Evolutionary conservation across 2,888 invertebrate genomes (phyloP).

Genomic region (Alsophila aescularia): DNA sequence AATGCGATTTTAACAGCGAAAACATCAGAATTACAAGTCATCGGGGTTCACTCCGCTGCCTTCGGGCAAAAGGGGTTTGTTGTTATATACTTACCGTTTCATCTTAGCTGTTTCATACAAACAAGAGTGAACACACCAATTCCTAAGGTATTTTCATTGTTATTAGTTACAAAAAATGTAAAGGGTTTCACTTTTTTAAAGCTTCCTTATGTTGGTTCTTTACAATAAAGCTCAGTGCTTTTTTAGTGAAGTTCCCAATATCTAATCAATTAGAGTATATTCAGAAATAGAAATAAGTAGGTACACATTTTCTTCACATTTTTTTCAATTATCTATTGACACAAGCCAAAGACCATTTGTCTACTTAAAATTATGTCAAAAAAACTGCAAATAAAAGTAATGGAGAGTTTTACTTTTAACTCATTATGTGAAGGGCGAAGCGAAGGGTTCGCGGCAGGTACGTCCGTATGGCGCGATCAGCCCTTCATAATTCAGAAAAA

Average conservation of each 20-base stretch:
- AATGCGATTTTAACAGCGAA: slow-evolving; percentile 83
- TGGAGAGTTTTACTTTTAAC: slow-evolving; percentile 66
- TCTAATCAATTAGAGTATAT: no score
- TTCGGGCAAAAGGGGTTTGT: slow-evolving; percentile 78
- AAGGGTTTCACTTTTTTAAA: slow-evolving; percentile 15
- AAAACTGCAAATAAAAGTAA: slow-evolving; percentile 63
- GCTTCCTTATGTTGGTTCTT: not conserved
- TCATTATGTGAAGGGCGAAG: slow-evolving; percentile 66
- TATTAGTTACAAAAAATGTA: slow-evolving; percentile 34
- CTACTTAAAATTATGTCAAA: slow-evolving; percentile 19
- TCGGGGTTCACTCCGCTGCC: slow-evolving; percentile 75
- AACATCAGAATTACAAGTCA: slow-evolving; percentile 82
- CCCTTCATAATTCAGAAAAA: slow-evolving; percentile 82
- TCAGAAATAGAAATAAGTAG: no score
- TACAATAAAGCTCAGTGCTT: no score
- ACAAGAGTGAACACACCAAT: slow-evolving; percentile 56
- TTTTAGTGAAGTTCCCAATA: no score
- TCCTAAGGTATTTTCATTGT: slow-evolving; percentile 42
- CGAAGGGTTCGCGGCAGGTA: slow-evolving; percentile 80
- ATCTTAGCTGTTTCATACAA: slow-evolving; percentile 66
- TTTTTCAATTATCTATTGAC: no score
- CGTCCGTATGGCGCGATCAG: slow-evolving; percentile 81
- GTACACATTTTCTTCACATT: no score
- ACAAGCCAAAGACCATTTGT: no score
- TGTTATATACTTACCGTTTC: slow-evolving; percentile 70